A percentile compares a stretch with the other conserved stretches of the same genome.
These are phyloP conservation scores for Oophaga sylvatica DNA, from an alignment of 2,797 vertebrate species.

Conservation along the genomic window DNA sequence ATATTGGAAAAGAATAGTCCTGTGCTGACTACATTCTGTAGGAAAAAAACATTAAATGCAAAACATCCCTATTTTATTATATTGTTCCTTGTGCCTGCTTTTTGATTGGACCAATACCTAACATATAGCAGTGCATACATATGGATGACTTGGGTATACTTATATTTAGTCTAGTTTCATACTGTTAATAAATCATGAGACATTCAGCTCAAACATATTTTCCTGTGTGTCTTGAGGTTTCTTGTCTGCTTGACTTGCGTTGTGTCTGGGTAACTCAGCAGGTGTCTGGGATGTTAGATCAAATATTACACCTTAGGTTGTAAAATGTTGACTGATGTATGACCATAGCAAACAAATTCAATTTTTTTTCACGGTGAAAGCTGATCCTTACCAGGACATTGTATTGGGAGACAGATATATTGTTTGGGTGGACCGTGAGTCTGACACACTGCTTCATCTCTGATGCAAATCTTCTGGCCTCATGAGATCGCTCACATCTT, in stretches of 20 bases:
- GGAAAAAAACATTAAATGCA: not conserved
- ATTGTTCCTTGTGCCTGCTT: not conserved
- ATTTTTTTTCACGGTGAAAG: not conserved
- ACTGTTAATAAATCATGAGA: not conserved
- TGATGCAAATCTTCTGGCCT: conserved; percentile 91
- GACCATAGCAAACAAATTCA: not conserved
- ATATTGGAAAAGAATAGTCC: not conserved
- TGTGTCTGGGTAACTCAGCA: not conserved
- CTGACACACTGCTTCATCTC: conserved; percentile 96
- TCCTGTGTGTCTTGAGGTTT: not conserved
- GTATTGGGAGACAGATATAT: conserved; percentile 98
- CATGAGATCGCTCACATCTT: conserved; percentile 89
- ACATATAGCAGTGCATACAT: not conserved
- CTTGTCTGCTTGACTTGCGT: not conserved
- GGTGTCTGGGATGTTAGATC: not conserved
- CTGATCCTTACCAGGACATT: conserved; percentile 89
- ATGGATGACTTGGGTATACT: not conserved
- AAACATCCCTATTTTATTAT: not conserved
- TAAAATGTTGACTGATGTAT: not conserved
- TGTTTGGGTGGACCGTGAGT: conserved; percentile 94
- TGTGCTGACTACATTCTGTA: not conserved
- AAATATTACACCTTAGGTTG: conserved; percentile 13
- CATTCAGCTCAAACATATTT: not conserved
- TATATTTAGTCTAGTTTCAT: not conserved
- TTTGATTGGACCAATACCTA: not conserved